Evolutionary conservation across 2,797 vertebrate genomes (phyloP), one percentile per base, ranked within the genome.

Genomic region (Malacoraja senta): DNA sequence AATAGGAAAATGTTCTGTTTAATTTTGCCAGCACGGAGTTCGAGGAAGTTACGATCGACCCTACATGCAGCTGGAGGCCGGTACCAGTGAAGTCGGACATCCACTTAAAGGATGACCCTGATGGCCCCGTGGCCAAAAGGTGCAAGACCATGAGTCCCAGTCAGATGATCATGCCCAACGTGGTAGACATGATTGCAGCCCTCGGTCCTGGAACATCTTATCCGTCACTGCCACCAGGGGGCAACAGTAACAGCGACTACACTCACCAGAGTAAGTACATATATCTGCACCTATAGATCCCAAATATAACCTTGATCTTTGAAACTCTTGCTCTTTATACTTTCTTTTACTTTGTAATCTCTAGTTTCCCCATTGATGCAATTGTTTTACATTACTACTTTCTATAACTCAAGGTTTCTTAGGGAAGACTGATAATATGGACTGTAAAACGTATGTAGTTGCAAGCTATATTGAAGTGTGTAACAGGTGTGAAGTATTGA

Each of bases 11-110:
- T 19, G 0, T 61, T 68, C 61, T 88, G n/a, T 21, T 35, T 17
- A 10, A 8, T 35, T 8, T 65, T 15, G n/a, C 84, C 9, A 99
- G 98, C 94, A 98, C 98, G 0, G 98, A 99, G 94, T 98, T 98
- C 0, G 98, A 99, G 95, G 98, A 99, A 96, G 98, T 99, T 95
- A 99, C 98, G 95, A 99, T 99, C 0, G 98, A 99, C 96, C 98
- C 98, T 0, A 97, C 97, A 4, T 99, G 98, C 93, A 98, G 98
- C 94, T 99, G 98, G 98, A 98, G 98, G 94, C 98, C 98, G 0
- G 98, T 99, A 26, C 98, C 98, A 0, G 95, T 99, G 93, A 99
- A 99, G 94, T 98, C 98, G 0, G 98, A 99, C 24, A 79, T 98
- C 35, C 98, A 98, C 32, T 93, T 98, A 94, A 99, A 99, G 95